Evolutionary conservation across 2,113 vertebrate genomes (phyloP), one percentile per base, ranked within the genome.

Genomic region (Capreolus pygargus): DNA sequence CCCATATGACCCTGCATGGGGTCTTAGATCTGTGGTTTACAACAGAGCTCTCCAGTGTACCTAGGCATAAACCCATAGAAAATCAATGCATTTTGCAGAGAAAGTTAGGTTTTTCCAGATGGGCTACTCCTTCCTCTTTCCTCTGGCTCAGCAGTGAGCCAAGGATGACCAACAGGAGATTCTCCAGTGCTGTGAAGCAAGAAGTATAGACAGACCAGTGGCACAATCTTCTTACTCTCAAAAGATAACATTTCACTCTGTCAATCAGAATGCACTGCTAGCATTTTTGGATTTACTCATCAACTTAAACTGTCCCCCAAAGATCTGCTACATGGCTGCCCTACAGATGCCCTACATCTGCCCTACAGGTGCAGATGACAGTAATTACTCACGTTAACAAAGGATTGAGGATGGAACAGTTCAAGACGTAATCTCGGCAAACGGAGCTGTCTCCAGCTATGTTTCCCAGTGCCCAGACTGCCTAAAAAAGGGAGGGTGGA

Each of bases 401-500:
- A 74, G 99, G 99, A 98, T 99, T 99, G 98, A 99, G 99, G 95
- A 99, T 99, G 98, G 99, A 99, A 98, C 99, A 99, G 99, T 99
- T 99, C 83, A 99, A 99, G 96, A 99, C 99, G 74, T 99, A 99
- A 98, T 99, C 99, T 98, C 99, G 99, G 98, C 99, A 99, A 88
- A 99, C 99, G 36, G 99, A 99, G 95, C 99, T 99, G 98, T 99
- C 99, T 85, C 99, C 99, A 92, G 99, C 99, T 97, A 99, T 99
- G 98, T 99, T 99, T 92, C 99, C 99, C 97, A 99, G 98, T 6
- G 99, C 99, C 99, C 99, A 99, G 92, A 99, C 99, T 97, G 99
- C 99, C 99, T 99, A 98, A 52, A 98, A 99, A 97, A 98, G 95
- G 92, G 97, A 55, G 96, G 82, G 94, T 54, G 76, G 45, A 74